Base-by-base conservation (phyloP, 2,888 invertebrate species). In the Rotaria sp. region DNA sequence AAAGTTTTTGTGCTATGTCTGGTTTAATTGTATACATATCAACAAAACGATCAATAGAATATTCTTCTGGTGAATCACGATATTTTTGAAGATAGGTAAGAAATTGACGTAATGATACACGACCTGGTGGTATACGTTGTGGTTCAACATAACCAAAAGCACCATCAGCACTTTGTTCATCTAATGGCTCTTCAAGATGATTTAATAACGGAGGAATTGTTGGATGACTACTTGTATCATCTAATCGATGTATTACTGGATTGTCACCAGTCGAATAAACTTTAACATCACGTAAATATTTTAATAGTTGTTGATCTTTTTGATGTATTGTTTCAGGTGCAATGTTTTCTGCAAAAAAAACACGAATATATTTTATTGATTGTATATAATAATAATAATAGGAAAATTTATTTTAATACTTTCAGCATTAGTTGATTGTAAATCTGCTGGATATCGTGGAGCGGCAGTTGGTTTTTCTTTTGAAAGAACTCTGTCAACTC, bases 131-230 rank as follows among this genome's bases (percentile, higher is more conserved):
- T 26, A 80, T 35, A 26, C 45, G 80, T 11, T n/a, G 41, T n/a
- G 80, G 80, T 80, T 80, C 80, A 45, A 80, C 15, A 45, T 80
- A 80, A 45, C 80, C 80, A 35, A 80, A 80, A 15, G 67, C 67
- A 35, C n/a, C 35, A 67, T 67, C 67, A 38, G 67, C 21, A 67
- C 67, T 67, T 1, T 15, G 35, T 35, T 35, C 35, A 21, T 67
- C 30, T 8, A 67, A 18, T 80, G 80, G n/a, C 10, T 45, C 80
- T 45, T 80, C 80, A 13, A 45, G 2, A n/a, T n/a, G 41, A 80
- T 80, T 80, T 15, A 80, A 45, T 45, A 80, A 26, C n/a, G 80
- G 45, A n/a, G 41, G 11, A n/a, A 80, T 45, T 8, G 35, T 35
- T 67, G 67, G 21, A 45, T 80, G 80, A n/a, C 45, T 45, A 41